Conservation (phyloP, 2,113 vertebrate genomes). For the Indicator maculatus region DNA sequence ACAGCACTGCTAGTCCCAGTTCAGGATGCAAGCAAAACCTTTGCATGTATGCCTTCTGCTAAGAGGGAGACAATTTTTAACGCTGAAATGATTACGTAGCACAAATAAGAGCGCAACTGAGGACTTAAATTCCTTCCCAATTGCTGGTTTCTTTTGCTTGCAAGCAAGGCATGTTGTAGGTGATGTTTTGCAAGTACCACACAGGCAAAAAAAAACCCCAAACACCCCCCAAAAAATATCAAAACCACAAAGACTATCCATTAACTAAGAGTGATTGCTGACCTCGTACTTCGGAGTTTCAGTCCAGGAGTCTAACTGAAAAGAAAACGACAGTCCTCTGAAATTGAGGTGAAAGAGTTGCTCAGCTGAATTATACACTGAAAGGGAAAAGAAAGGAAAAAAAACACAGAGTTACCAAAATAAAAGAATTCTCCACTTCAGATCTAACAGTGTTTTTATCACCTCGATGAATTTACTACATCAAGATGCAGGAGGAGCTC, state of each 20-base stretch:
- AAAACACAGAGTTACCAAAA: not conserved
- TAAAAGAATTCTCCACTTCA: not conserved
- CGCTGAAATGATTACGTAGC: not conserved
- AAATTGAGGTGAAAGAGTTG: constrained; percentile 99
- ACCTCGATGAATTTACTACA: not conserved
- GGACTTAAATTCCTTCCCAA: not conserved
- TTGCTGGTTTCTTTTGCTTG: not conserved
- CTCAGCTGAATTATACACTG: constrained; percentile 98
- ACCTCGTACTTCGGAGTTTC: constrained; percentile 99
- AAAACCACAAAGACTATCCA: not conserved
- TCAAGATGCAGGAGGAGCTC: not conserved
- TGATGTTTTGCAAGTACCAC: not conserved
- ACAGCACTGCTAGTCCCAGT: not conserved
- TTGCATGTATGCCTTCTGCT: not conserved
- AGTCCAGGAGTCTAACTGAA: constrained; percentile 98
- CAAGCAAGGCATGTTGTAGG: not conserved
- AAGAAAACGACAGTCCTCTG: constrained; percentile 97
- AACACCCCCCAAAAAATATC: not conserved
- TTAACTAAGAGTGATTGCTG: constrained; percentile 54
- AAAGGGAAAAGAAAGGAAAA: constrained; percentile 18
- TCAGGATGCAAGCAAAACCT: constrained; percentile 9
- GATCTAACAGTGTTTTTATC: not conserved
- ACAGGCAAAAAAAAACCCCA: not conserved
- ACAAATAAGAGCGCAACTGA: not conserved
- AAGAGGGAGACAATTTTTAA: not conserved